Evolutionary conservation across 2,888 invertebrate species (phyloP).

Genomic region (Stegophylla sp.): DNA sequence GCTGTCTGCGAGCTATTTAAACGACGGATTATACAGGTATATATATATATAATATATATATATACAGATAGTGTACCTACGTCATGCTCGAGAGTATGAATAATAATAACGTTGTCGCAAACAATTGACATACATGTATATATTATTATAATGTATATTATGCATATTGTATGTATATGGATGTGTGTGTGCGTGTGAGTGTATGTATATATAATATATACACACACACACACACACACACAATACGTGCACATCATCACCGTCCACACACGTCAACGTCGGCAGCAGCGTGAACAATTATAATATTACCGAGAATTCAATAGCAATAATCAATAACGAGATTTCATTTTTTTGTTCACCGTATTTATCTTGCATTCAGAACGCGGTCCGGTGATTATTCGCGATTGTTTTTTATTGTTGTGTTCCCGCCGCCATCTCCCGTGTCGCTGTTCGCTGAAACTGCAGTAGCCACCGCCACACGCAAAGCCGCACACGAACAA

Average conservation of each 20-base stretch:
- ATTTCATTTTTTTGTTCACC: background rate
- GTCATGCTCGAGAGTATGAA: background rate
- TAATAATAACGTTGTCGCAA: background rate
- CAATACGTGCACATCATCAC: too few species aligned
- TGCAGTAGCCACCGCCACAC: too few species aligned
- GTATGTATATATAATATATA: background rate
- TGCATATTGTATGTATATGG: background rate
- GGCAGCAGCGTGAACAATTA: background rate
- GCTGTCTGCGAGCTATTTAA: too few species aligned
- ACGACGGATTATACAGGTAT: too few species aligned
- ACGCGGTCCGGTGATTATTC: background rate
- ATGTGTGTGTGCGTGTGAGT: background rate
- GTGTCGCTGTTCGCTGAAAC: too few species aligned
- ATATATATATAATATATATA: too few species aligned
- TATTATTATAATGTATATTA: background rate
- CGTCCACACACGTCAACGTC: background rate
- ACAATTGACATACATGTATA: background rate
- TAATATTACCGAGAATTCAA: constrained; percentile 1
- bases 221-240: too few species aligned
- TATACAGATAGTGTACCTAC: background rate
- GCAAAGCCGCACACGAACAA: too few species aligned
- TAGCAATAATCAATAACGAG: constrained; percentile 7
- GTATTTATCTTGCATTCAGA: background rate
- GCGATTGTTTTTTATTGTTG: background rate
- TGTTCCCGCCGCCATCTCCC: too few species aligned